These are phyloP conservation scores for Dryobotodes eremita DNA, from an alignment of 2,888 invertebrate species.

Conservation along the genomic window DNA sequence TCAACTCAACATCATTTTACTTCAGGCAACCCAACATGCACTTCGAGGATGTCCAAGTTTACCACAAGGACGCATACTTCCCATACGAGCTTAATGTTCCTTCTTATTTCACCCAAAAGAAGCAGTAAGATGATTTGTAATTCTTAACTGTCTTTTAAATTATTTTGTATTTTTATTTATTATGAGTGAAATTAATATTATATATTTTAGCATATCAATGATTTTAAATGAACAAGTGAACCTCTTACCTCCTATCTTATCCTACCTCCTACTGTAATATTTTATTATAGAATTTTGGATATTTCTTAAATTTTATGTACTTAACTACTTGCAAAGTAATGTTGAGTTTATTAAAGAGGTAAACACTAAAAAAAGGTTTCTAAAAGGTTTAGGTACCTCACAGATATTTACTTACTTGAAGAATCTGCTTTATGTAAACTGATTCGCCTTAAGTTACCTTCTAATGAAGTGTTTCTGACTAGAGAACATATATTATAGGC, in stretches of 20 bases:
- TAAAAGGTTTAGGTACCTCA: background rate
- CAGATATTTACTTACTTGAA: background rate
- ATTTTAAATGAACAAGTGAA: background rate
- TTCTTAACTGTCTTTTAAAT: slow-evolving; percentile 12
- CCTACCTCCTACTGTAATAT: background rate
- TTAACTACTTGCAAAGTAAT: background rate
- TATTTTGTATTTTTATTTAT: slow-evolving; percentile 1
- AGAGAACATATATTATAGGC: background rate
- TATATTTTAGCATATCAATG: background rate
- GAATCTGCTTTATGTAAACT: background rate
- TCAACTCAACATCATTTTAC: too few relatives aligned
- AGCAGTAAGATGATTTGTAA: slow-evolving; percentile 34
- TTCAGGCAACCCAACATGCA: slow-evolving; percentile 91
- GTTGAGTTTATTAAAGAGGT: background rate
- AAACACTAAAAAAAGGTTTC: background rate
- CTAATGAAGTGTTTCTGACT: background rate
- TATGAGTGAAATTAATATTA: slow-evolving; percentile 36
- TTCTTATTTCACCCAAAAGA: slow-evolving; percentile 67
- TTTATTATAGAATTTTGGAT: background rate
- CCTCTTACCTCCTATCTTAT: background rate
- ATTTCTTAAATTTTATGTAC: background rate
- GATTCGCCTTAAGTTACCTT: background rate
- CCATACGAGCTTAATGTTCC: slow-evolving; percentile 77
- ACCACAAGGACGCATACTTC: slow-evolving; percentile 85
- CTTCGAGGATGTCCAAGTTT: slow-evolving; percentile 90